phyloP scores from a whole-genome alignment of 2,113 vertebrate genomes.

The Dolichallabes microphthalmus region DNA sequence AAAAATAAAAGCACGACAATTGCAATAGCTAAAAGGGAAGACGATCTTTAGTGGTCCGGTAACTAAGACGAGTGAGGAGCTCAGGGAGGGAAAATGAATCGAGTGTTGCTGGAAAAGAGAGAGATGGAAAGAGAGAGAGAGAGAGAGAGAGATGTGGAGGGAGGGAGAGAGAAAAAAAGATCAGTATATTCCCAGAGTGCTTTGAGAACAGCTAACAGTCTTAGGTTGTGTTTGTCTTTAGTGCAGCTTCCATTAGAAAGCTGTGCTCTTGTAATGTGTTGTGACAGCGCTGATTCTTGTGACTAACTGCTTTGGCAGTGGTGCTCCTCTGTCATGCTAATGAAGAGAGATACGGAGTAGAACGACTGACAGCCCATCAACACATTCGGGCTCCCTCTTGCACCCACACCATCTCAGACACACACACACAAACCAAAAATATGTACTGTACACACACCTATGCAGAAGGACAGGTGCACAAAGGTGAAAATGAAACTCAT shows the following conservation, averaged over 20 bases:
- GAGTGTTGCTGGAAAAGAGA: conserved; percentile 14
- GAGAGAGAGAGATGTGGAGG: conserved; percentile 47
- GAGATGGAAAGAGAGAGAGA: conserved; percentile 19
- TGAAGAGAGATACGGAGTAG: conserved; percentile 68
- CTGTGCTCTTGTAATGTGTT: conserved; percentile 71
- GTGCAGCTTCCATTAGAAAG: conserved; percentile 61
- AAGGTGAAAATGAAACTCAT: conserved; percentile 6
- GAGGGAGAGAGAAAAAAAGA: conserved; percentile 26
- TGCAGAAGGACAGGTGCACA: conserved; percentile 29
- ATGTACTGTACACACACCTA: neutral
- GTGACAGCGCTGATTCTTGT: conserved; percentile 75
- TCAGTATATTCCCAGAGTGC: conserved; percentile 59
- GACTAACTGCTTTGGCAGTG: conserved; percentile 77
- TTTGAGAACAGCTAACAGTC: conserved; percentile 57
- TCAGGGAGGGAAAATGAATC: conserved; percentile 14
- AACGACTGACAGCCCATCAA: conserved; percentile 66
- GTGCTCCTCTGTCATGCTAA: conserved; percentile 72
- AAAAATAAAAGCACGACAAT: conserved; percentile 3
- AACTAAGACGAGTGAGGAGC: conserved; percentile 17
- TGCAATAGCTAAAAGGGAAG: neutral
- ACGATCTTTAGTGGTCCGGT: conserved; percentile 2
- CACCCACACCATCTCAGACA: conserved; percentile 19
- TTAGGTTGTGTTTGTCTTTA: conserved; percentile 48
- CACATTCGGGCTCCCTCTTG: conserved; percentile 40
- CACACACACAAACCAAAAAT: conserved; percentile 25